phyloP scores from a whole-genome alignment of 2,797 vertebrate genomes.

The Cirrhinus mrigala region DNA sequence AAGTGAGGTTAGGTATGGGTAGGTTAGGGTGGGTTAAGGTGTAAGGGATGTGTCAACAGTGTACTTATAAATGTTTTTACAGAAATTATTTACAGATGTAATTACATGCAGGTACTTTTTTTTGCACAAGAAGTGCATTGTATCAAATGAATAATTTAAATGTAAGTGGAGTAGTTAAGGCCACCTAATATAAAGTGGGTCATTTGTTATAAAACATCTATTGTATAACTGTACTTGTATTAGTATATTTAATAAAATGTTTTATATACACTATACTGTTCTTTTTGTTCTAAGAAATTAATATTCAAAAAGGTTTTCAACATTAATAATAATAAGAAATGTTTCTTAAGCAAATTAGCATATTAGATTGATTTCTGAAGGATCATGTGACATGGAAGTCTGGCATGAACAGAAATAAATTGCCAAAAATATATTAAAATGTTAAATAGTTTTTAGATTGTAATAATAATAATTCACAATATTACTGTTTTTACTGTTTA shows the following conservation, averaged over 20 bases:
- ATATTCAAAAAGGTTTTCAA: neutral
- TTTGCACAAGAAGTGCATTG: too few species aligned
- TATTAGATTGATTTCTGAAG: neutral
- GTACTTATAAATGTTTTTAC: too few species aligned
- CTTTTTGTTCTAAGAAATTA: neutral
- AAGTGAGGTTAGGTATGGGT: too few species aligned
- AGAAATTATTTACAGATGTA: too few species aligned
- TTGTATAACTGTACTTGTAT: neutral
- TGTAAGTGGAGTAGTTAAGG: too few species aligned
- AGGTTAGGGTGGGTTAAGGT: too few species aligned
- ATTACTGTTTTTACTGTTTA: neutral
- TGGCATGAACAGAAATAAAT: neutral
- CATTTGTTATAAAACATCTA: too few species aligned
- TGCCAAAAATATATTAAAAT: neutral
- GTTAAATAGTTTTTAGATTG: neutral
- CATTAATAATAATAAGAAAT: neutral
- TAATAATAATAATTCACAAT: neutral
- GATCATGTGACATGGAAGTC: neutral
- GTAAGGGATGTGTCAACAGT: too few species aligned
- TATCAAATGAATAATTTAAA: too few species aligned
- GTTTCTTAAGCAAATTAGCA: neutral
- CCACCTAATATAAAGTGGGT: too few species aligned
- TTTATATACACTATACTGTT: neutral
- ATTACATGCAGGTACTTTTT: too few species aligned
- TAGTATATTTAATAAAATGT: neutral